These are phyloP conservation scores for Chelon labrosus DNA, from an alignment of 2,797 vertebrate species.

Conservation along the genomic window DNA sequence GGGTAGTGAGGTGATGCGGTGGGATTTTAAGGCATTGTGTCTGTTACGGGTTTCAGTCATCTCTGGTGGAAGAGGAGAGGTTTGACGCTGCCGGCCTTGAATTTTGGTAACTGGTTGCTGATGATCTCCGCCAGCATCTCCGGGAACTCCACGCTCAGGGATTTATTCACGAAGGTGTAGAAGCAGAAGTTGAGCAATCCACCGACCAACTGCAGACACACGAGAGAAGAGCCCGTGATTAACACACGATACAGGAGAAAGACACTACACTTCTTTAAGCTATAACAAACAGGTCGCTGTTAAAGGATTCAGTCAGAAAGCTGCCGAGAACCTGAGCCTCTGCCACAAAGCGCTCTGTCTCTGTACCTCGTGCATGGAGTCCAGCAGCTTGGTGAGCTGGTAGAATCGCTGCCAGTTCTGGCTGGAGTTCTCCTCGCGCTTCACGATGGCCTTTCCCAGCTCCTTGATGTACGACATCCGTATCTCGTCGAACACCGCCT, in stretches of 20 bases:
- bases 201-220: conserved; percentile 90
- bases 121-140: conserved; percentile 99
- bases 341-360: conserved; percentile 14
- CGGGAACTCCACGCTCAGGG: conserved; percentile 96
- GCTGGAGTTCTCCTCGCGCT: conserved; percentile 98
- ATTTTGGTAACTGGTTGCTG: conserved; percentile 99
- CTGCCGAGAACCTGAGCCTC: neutral
- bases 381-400: conserved; percentile 98
- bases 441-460: conserved; percentile 98
- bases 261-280: too few relatives aligned
- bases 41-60: conserved; percentile 87
- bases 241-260: neutral
- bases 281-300: neutral
- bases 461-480: conserved; percentile 99
- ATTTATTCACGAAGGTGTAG: conserved; percentile 98
- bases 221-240: neutral
- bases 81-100: conserved; percentile 97
- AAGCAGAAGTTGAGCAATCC: conserved; percentile 97
- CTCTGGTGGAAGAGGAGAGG: conserved; percentile 99
- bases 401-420: conserved; percentile 99
- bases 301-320: neutral
- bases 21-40: conserved; percentile 94
- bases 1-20: conserved; percentile 57
- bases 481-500: conserved; percentile 96
- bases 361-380: conserved; percentile 98